Evolutionary conservation across 1,140 invertebrate genomes (phyloP), one percentile per base, ranked within the genome.

Genomic region (Temnothorax longispinosus): DNA sequence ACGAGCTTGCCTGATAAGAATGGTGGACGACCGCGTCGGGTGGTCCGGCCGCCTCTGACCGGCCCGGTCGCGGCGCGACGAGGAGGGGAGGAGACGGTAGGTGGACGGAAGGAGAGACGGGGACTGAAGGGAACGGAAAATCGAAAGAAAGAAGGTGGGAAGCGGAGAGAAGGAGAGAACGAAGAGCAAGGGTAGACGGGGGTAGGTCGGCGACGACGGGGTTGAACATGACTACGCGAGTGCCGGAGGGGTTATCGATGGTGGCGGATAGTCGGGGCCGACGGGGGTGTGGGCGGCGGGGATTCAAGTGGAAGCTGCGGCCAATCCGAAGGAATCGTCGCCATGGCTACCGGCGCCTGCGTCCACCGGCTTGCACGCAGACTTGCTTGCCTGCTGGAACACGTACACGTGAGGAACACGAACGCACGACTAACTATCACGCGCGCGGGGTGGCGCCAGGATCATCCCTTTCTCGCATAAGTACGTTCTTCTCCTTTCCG

Each of bases 311-410:
- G 94, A 94, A 93, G 92, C 94, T 94, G 94, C 90, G 93, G 94
- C 95, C 95, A 95, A 95, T 95, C 94, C 94, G 93, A 95, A 95
- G 94, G 93, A 95, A 93, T 94, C 93, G 94, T 95, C 91, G 92
- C 92, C 94, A 95, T 95, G 94, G 91, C 93, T 94, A 94, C 94
- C 92, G 90, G 94, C 94, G 94, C 94, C 92, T 95, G 94, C 94
- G 93, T 94, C 91, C 91, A 92, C 90, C 88, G 88, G 88, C 86
- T 89, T 87, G 80, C 92, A 88, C 87, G 62, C 88, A 92, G 88
- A 91, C 88, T 89, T 86, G 80, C 38, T 35, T 71, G 80, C 38
- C 47, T 71, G 64, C 87, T 78, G 81, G 80, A 75, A 75, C 76
- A 71, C 89, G 76, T 85, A 58, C 86, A 89, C 86, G 38, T 41